A percentile compares a stretch with the other conserved stretches of the same genome.
Evolutionary conservation across 2,888 invertebrate species (phyloP).

Genomic region (Loripinus fragilis): DNA sequence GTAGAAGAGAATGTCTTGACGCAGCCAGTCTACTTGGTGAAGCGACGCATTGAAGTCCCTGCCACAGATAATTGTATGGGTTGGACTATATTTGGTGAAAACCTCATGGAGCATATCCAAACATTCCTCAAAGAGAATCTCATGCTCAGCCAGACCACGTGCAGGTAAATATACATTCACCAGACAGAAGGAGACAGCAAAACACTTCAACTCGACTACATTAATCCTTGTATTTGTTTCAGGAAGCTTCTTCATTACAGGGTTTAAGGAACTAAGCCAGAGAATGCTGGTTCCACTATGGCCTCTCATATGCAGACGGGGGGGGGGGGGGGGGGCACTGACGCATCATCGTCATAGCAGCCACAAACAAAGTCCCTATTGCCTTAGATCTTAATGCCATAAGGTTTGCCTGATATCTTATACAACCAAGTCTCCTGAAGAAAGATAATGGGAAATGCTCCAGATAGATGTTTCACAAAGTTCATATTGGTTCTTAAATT

Average conservation of each 20-base stretch:
- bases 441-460: background rate
- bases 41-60: background rate
- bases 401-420: background rate
- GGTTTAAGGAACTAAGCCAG: background rate
- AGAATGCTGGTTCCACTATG: background rate
- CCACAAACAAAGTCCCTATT: background rate
- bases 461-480: background rate
- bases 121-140: background rate
- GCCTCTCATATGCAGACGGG: background rate
- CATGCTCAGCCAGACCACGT: background rate
- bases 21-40: background rate
- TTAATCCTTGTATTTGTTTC: background rate
- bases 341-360: background rate
- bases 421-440: slow-evolving; percentile 2
- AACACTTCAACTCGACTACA: background rate
- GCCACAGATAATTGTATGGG: background rate
- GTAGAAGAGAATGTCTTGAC: background rate
- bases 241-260: slow-evolving; percentile 1
- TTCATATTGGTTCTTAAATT: background rate
- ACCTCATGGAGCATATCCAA: background rate
- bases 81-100: background rate
- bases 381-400: background rate
- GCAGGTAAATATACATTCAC: slow-evolving; percentile 1
- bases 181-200: background rate
- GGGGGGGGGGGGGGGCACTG: background rate